Evolutionary conservation across 2,888 invertebrate species (phyloP).

Genomic region (Agrochola lychnidis): DNA sequence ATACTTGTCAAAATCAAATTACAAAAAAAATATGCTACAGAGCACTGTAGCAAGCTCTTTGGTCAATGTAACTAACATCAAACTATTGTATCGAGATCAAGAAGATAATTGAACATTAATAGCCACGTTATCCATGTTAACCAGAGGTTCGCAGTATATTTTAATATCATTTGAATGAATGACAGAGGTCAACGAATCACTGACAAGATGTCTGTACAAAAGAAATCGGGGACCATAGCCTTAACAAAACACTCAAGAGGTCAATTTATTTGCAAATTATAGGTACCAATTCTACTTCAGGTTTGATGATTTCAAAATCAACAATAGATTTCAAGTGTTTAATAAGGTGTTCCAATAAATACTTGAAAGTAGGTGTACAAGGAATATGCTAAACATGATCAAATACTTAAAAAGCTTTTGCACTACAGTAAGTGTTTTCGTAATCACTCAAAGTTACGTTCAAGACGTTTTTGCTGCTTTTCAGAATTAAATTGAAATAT

Average conservation of each 20-base stretch:
- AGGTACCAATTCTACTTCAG: constrained; percentile 11
- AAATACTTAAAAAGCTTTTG: constrained; percentile 14
- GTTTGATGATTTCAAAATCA: constrained; percentile 11
- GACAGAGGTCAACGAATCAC: constrained; percentile 13
- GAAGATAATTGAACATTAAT: constrained; percentile 17
- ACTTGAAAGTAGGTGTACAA: background rate
- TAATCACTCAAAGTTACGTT: constrained; percentile 9
- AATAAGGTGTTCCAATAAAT: background rate
- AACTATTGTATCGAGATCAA: background rate
- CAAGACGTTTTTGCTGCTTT: background rate
- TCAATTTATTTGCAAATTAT: constrained; percentile 26
- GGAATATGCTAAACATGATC: constrained; percentile 15
- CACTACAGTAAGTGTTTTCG: background rate
- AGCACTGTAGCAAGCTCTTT: background rate
- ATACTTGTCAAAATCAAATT: too few species aligned
- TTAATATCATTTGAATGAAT: constrained; percentile 53
- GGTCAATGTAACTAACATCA: background rate
- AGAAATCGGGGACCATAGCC: constrained; percentile 3
- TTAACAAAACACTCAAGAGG: constrained; percentile 13
- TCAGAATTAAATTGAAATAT: background rate
- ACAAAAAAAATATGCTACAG: too few species aligned
- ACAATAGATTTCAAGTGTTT: constrained; percentile 1
- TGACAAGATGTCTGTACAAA: constrained; percentile 20
- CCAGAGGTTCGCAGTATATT: constrained; percentile 16
- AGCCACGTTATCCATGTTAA: background rate